Base-by-base conservation (phyloP, 1,140 invertebrate species). In the Onthophagus taurus region DNA sequence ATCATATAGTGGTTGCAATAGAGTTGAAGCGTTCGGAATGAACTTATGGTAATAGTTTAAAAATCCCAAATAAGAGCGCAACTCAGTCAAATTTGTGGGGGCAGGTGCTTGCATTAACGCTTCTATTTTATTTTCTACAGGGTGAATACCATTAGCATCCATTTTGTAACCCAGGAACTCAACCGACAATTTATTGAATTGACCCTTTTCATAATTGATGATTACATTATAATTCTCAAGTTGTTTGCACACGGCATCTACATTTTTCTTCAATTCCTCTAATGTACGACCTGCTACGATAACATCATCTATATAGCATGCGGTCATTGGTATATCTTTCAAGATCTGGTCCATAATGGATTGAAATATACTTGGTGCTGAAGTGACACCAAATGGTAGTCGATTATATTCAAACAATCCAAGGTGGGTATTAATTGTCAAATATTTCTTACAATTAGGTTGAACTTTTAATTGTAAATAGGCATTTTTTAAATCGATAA, bases 361-460 rank as follows among this genome's bases (percentile, higher is more conserved):
- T 31, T 44, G 42, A 35, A 33, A 44, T 34, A 33, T 31, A 8
- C 30, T 19, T 3, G 42, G 42, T 5, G 31, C 42, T 6, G 16
- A 20, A 4, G 33, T 12, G 2, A 45, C 20, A 9, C 43, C 21
- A 36, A 29, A 36, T 1, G 43, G 36, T 29, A 45, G 21, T 8
- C 34, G 18, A n/a, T 33, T 45, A 23, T 26, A 45, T 2, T 11
- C 9, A 31, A 36, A 45, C 8, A 45, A 23, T 17, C 43, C 43
- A 9, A 24, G 24, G 26, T 36, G 43, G n/a, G 43, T 45, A 37
- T 26, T 37, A 16, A 45, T 45, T 6, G 43, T 45, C 11, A 45
- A 17, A 12, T 26, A 19, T 24, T 45, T 31, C 26, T 37, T 20
- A 36, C n/a, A 45, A 14, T 14, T 6, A 8, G 12, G 6, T 2